phyloP scores from a whole-genome alignment of 2,888 invertebrate species.

The Sarcophaga caerulescens region DNA sequence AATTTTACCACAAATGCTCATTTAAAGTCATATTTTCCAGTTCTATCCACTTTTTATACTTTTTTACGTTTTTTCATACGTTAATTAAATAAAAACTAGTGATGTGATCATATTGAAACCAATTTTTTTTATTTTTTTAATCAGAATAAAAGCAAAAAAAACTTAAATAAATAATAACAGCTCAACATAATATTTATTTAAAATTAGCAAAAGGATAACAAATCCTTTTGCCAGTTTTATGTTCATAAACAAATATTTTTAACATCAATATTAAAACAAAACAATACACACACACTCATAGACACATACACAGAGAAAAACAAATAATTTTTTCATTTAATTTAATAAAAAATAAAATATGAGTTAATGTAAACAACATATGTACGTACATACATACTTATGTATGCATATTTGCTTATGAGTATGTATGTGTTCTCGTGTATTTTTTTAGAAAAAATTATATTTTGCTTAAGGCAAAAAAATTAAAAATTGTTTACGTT shows the following conservation, averaged over 20 bases:
- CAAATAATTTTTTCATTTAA: constrained; percentile 17
- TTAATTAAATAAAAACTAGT: background rate
- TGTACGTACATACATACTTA: too few species aligned
- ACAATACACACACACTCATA: too few species aligned
- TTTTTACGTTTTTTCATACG: background rate
- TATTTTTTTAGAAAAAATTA: background rate
- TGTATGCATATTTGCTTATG: background rate
- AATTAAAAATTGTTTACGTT: background rate
- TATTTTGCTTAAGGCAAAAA: background rate
- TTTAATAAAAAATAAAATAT: background rate
- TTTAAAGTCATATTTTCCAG: background rate
- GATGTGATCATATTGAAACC: background rate
- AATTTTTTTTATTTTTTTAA: background rate
- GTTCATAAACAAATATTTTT: background rate
- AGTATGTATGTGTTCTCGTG: background rate
- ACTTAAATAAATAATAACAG: background rate
- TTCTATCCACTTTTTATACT: background rate
- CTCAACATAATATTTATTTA: constrained; percentile 15
- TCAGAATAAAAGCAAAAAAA: background rate
- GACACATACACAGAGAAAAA: background rate
- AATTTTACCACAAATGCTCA: constrained; percentile 6
- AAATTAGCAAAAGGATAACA: constrained; percentile 29
- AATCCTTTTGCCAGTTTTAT: constrained; percentile 5
- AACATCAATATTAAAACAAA: background rate
- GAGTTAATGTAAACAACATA: too few species aligned